phyloP scores from a whole-genome alignment of 2,113 vertebrate genomes.

The Oncorhynchus keta region DNA sequence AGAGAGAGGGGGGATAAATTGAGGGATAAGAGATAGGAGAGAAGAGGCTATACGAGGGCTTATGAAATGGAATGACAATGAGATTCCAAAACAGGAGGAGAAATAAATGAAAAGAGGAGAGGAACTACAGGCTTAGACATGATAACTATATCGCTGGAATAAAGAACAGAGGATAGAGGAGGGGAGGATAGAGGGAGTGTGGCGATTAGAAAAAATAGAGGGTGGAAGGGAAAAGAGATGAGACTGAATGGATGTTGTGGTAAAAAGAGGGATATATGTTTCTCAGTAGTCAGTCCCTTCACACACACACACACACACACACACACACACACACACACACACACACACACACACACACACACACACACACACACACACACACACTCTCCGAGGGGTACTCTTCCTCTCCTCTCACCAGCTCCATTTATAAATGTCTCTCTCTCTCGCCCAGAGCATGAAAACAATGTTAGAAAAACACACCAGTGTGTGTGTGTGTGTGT shows the following conservation, averaged over 20 bases:
- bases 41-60: not conserved
- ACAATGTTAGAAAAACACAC: not conserved
- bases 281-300: not conserved
- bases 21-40: not conserved
- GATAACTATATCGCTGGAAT: not conserved
- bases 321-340: not conserved
- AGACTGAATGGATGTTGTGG: not conserved
- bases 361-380: conserved; percentile 1
- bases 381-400: not conserved
- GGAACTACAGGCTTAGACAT: not conserved
- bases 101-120: not conserved
- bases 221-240: not conserved
- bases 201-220: not conserved
- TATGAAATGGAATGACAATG: not conserved
- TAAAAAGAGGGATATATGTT: conserved; percentile 10
- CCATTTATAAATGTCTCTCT: not conserved
- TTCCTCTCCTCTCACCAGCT: not conserved
- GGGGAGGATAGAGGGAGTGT: not conserved
- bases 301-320: not conserved
- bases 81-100: not conserved
- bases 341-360: conserved; percentile 9
- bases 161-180: not conserved
- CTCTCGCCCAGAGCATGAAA: not conserved
- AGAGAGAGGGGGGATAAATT: conserved; percentile 4
- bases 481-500: no score